Evolutionary conservation across 2,113 vertebrate species (phyloP), one percentile per base, ranked within the genome.

Genomic region (Engraulis encrasicolus): DNA sequence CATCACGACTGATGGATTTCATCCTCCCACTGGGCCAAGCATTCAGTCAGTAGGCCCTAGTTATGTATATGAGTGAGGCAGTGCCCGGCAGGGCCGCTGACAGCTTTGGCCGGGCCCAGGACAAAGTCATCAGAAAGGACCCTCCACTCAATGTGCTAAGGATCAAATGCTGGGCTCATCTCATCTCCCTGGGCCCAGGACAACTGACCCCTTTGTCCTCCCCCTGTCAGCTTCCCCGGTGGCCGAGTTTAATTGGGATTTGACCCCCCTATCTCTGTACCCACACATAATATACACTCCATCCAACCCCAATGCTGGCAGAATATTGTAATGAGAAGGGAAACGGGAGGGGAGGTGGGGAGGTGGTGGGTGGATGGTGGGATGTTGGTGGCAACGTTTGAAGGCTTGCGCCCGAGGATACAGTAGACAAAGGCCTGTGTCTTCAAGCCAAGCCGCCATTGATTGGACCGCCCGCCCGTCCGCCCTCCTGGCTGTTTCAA

Each of bases 321-420:
- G 40, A 6, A 45, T n/a, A n/a, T n/a, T n/a, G n/a, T n/a, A n/a
- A n/a, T 9, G 7, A 38, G 31, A 54, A 81, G 23, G 74, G 27
- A 78, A 34, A 31, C 38, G 48, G 79, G 27, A 52, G 74, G 71
- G 27, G 84, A 82, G n/a, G n/a, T 17, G 78, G 50, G n/a, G 78
- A 45, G 81, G 40, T 9, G 74, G 37, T n/a, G 79, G 27, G 49
- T 54, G 71, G 27, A 82, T 80, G n/a, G n/a, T 17, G 78, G 50
- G n/a, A 71, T 5, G 81, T 34, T 9, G 74, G 37, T 23, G 18
- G 19, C 20, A 23, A 23, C 58, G n/a, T 66, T 66, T 66, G 58
- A 66, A 66, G 58, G 58, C 58, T 66, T 27, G n/a, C n/a, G n/a
- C 58, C n/a, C 14, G 12, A 27, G 58, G 58, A 66, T 66, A 66